Evolutionary conservation across 2,797 vertebrate genomes (phyloP).

Genomic region (Petrocephalus sullivani): DNA sequence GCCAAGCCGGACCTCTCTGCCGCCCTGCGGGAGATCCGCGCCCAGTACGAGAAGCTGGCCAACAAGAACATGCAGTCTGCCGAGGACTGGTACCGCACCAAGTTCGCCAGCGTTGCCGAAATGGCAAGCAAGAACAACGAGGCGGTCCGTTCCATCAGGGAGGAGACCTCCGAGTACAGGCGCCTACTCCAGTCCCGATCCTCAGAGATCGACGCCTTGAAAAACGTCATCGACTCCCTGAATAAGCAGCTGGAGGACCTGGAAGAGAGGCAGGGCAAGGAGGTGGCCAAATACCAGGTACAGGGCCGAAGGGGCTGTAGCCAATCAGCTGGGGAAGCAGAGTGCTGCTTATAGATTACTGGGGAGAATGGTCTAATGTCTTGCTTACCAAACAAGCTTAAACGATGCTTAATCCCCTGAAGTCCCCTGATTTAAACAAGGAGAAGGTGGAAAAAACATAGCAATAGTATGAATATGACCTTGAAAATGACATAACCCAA

Average conservation of each 20-base stretch:
- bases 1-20: slow-evolving; percentile 68
- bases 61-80: slow-evolving; percentile 71
- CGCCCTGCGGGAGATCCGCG: slow-evolving; percentile 69
- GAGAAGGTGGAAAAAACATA: not conserved
- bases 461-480: not conserved
- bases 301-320: not conserved
- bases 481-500: not conserved
- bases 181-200: slow-evolving; percentile 69
- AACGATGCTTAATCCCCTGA: not conserved
- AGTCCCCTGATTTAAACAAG: not conserved
- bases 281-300: slow-evolving; percentile 75
- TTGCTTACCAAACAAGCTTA: not conserved
- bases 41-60: slow-evolving; percentile 72
- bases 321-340: not conserved
- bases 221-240: slow-evolving; percentile 68
- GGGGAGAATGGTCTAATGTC: not conserved
- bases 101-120: slow-evolving; percentile 67
- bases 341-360: not conserved
- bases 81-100: slow-evolving; percentile 71
- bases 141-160: slow-evolving; percentile 68
- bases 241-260: slow-evolving; percentile 67
- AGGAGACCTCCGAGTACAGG: slow-evolving; percentile 76
- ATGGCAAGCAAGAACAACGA: slow-evolving; percentile 67
- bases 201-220: slow-evolving; percentile 72
- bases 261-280: slow-evolving; percentile 66